Percentiles rank a stretch among this genome's conserved stretches.
phyloP scores from a whole-genome alignment of 2,797 vertebrate genomes.

The Coendou prehensilis region DNA sequence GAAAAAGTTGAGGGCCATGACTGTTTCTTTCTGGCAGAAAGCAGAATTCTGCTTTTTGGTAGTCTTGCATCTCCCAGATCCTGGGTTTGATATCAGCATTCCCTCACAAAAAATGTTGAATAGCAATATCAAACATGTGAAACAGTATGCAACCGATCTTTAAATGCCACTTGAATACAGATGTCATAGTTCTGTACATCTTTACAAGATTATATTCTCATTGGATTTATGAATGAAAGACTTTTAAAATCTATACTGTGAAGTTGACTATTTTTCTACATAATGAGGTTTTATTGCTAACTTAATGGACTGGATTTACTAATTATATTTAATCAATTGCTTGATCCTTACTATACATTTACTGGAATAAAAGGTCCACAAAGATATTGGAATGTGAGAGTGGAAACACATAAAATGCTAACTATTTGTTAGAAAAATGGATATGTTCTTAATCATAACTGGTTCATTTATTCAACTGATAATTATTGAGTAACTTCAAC shows the following conservation, averaged over 20 bases:
- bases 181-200: slow-evolving; percentile 26
- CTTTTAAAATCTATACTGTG: slow-evolving; percentile 30
- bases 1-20: not conserved
- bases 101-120: not conserved
- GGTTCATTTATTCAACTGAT: slow-evolving; percentile 31
- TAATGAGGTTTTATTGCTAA: slow-evolving; percentile 36
- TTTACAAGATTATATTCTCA: slow-evolving; percentile 2
- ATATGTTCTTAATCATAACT: slow-evolving; percentile 35
- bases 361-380: not conserved
- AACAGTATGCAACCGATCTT: slow-evolving; percentile 36
- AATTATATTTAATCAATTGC: slow-evolving; percentile 44
- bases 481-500: slow-evolving; percentile 23
- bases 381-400: slow-evolving; percentile 53
- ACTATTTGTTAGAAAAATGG: slow-evolving; percentile 14
- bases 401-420: slow-evolving; percentile 25
- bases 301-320: slow-evolving; percentile 49
- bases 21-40: not conserved
- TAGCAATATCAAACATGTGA: slow-evolving; percentile 46
- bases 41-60: not conserved
- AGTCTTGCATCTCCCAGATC: not conserved
- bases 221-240: slow-evolving; percentile 49
- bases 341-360: slow-evolving; percentile 25
- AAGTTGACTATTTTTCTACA: slow-evolving; percentile 44
- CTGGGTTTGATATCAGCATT: not conserved
- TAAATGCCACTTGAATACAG: slow-evolving; percentile 38